phyloP scores from a whole-genome alignment of 2,888 invertebrate genomes.

The Lasiommata megera region DNA sequence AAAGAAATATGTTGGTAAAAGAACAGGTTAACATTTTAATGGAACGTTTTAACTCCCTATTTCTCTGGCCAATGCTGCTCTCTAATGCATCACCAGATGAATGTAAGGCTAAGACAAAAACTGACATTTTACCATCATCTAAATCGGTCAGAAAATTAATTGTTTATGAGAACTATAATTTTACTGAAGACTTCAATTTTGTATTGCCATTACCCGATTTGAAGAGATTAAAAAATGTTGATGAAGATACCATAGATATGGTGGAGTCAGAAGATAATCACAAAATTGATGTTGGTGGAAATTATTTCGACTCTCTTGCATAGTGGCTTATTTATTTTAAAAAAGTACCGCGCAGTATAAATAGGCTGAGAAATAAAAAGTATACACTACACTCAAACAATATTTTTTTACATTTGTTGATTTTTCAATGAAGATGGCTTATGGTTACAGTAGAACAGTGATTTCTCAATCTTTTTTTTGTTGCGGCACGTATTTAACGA shows the following conservation, averaged over 20 bases:
- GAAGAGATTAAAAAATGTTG: not conserved
- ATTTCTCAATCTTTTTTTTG: too few relatives aligned
- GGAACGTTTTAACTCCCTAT: constrained; percentile 54
- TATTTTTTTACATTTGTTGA: too few relatives aligned
- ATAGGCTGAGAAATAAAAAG: too few relatives aligned
- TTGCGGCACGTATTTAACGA: too few relatives aligned
- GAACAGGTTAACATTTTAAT: constrained; percentile 44
- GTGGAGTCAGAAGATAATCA: not conserved
- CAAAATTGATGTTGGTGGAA: not conserved
- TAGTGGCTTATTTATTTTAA: not conserved
- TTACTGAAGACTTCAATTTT: constrained; percentile 4
- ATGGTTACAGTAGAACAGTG: too few relatives aligned
- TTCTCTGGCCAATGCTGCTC: constrained; percentile 62
- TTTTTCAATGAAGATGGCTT: too few relatives aligned
- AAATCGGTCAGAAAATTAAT: not conserved
- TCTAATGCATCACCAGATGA: constrained; percentile 38
- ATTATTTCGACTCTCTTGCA: not conserved
- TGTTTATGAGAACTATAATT: constrained; percentile 2
- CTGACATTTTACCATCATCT: not conserved
- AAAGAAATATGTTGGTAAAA: constrained; percentile 44
- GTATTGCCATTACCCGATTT: not conserved
- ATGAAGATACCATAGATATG: not conserved
- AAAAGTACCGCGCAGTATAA: not conserved
- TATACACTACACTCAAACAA: too few relatives aligned
- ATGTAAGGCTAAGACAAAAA: not conserved